Conservation (phyloP, 2,888 invertebrate genomes). For the Clanis bilineata region DNA sequence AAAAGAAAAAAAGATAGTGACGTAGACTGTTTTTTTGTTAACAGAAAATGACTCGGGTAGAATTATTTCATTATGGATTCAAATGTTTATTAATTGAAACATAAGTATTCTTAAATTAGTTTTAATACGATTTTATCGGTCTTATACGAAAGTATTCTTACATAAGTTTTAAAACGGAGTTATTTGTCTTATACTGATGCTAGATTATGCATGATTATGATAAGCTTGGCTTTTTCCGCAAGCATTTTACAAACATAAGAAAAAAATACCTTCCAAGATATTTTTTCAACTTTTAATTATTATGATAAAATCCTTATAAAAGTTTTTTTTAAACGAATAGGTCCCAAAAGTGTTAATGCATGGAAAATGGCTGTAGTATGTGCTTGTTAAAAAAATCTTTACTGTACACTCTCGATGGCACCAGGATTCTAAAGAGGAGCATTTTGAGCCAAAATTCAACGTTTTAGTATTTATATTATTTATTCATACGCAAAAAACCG, state of each 20-base stretch:
- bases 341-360: conserved; percentile 42
- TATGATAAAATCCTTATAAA: conserved; percentile 19
- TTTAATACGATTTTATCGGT: background rate
- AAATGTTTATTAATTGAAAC: no score
- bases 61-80: background rate
- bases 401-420: conserved; percentile 78
- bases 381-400: conserved; percentile 41
- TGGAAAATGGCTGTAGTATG: conserved; percentile 43
- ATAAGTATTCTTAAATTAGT: background rate
- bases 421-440: conserved; percentile 43
- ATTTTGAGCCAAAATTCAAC: conserved; percentile 25
- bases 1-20: conserved; percentile 5
- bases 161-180: background rate
- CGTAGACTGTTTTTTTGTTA: background rate
- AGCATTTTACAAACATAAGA: background rate
- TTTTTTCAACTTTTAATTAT: no score
- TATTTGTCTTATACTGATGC: conserved; percentile 5
- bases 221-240: conserved; percentile 9
- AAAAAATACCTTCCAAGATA: no score
- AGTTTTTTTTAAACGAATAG: no score
- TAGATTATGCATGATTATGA: conserved; percentile 3
- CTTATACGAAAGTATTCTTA: background rate
- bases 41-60: background rate
- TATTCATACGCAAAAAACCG: conserved; percentile 29
- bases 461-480: conserved; percentile 24